A percentile compares a stretch with the other conserved stretches of the same genome.
These are phyloP conservation scores for Rugalucina vietnamica DNA, from an alignment of 2,888 invertebrate genomes.

Conservation along the genomic window DNA sequence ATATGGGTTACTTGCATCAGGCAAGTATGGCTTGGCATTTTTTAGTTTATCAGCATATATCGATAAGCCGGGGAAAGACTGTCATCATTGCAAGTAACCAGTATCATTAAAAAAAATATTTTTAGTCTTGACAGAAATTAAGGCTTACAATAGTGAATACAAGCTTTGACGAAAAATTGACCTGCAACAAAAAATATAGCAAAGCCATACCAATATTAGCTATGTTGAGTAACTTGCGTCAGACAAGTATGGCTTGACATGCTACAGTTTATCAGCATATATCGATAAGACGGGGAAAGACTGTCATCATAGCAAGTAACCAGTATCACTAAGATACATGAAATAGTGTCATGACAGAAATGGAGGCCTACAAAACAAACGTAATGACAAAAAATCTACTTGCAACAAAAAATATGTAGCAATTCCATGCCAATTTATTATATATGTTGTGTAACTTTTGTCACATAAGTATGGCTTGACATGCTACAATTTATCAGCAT, in stretches of 20 bases:
- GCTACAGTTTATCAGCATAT: slow-evolving; percentile 61
- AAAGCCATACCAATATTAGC: too few species aligned
- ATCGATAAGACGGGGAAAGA: slow-evolving; percentile 71
- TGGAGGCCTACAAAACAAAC: too few species aligned
- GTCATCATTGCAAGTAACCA: slow-evolving; percentile 61
- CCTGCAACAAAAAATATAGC: too few species aligned
- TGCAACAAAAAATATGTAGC: too few species aligned
- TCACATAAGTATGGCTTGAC: slow-evolving; percentile 59
- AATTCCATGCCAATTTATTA: too few species aligned
- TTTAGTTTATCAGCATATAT: slow-evolving; percentile 63
- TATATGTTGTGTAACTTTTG: too few species aligned
- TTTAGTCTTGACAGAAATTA: too few species aligned
- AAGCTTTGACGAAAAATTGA: too few species aligned
- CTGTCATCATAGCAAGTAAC: slow-evolving; percentile 59
- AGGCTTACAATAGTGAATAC: too few species aligned
- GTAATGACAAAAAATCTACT: too few species aligned
- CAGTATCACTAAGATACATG: not conserved
- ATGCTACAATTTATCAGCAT: slow-evolving; percentile 58
- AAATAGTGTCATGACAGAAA: not conserved
- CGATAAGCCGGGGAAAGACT: slow-evolving; percentile 71
- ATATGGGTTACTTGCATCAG: slow-evolving; percentile 58
- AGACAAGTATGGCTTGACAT: slow-evolving; percentile 55
- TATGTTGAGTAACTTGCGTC: slow-evolving; percentile 53
- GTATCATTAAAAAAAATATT: too few species aligned
- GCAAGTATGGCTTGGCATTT: slow-evolving; percentile 52